Evolutionary conservation across 2,113 vertebrate genomes (phyloP).

Genomic region (Mastomys coucha): DNA sequence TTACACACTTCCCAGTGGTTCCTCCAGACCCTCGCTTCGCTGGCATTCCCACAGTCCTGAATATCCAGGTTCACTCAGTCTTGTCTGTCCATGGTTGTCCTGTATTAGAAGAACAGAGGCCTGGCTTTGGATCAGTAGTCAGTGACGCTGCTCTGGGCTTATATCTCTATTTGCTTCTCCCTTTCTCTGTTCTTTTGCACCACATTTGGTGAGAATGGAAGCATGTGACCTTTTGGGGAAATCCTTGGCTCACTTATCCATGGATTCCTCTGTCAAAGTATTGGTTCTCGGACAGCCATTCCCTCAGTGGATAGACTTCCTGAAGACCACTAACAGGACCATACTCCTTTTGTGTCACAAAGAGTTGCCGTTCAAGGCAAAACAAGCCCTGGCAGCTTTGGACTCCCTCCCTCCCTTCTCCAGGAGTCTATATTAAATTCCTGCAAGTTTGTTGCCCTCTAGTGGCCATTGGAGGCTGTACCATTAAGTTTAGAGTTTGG

Average conservation of each 20-base stretch:
- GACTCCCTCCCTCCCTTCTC: neutral
- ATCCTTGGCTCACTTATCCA: neutral
- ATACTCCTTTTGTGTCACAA: neutral
- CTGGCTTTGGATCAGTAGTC: neutral
- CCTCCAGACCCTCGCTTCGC: neutral
- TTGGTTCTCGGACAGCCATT: neutral
- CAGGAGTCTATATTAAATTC: neutral
- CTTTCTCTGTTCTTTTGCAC: neutral
- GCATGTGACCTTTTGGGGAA: neutral
- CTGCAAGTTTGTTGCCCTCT: slow-evolving; percentile 62
- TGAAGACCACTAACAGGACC: neutral
- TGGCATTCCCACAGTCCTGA: neutral
- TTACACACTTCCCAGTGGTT: rapidly evolving
- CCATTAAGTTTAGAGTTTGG: neutral
- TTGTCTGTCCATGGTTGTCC: neutral
- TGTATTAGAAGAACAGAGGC: neutral
- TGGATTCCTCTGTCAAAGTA: neutral
- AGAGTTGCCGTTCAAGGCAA: neutral
- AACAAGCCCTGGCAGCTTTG: neutral
- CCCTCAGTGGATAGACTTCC: neutral
- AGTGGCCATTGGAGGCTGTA: neutral
- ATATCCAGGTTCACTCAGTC: neutral
- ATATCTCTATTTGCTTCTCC: neutral
- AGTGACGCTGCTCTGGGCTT: neutral
- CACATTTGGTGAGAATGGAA: neutral